A percentile compares a stretch with the other conserved stretches of the same genome.
Evolutionary conservation across 2,888 invertebrate genomes (phyloP).

Genomic region (Pristionchus entomophagus): DNA sequence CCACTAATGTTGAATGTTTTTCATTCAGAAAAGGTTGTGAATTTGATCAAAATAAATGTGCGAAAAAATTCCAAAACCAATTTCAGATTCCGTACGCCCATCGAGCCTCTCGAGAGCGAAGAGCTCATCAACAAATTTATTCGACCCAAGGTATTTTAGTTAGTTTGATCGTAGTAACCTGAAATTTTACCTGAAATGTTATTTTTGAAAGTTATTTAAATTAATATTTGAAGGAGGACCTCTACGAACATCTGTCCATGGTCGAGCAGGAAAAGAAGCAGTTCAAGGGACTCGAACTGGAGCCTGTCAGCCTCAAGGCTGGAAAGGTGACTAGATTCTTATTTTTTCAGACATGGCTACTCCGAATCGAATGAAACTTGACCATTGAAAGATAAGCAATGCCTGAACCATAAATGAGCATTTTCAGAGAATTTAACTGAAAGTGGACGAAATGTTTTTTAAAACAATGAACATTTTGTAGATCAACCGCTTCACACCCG

Average conservation of each 20-base stretch:
- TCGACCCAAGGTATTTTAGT: slow-evolving; percentile 54
- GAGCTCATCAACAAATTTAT: slow-evolving; percentile 75
- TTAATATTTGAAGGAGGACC: slow-evolving; percentile 7
- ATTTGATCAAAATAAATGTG: no score
- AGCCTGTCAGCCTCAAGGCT: slow-evolving; percentile 70
- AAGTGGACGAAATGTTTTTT: no score
- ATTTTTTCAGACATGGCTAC: no score
- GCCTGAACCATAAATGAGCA: no score
- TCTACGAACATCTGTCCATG: slow-evolving; percentile 44
- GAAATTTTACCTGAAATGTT: no score
- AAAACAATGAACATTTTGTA: not conserved
- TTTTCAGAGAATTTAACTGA: no score
- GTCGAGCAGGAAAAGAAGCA: slow-evolving; percentile 66
- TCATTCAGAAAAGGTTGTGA: no score
- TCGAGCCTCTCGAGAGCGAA: slow-evolving; percentile 74
- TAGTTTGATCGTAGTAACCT: not conserved
- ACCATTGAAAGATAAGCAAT: no score
- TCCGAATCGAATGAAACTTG: no score
- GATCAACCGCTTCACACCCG: slow-evolving; percentile 68
- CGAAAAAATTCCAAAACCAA: no score
- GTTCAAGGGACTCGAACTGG: slow-evolving; percentile 72
- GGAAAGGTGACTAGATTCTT: slow-evolving; percentile 56
- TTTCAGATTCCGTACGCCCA: slow-evolving; percentile 65
- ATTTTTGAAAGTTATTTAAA: no score
- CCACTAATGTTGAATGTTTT: no score